Base-by-base conservation (phyloP, 1,140 invertebrate species). In the Paraescarpia echinospica region DNA sequence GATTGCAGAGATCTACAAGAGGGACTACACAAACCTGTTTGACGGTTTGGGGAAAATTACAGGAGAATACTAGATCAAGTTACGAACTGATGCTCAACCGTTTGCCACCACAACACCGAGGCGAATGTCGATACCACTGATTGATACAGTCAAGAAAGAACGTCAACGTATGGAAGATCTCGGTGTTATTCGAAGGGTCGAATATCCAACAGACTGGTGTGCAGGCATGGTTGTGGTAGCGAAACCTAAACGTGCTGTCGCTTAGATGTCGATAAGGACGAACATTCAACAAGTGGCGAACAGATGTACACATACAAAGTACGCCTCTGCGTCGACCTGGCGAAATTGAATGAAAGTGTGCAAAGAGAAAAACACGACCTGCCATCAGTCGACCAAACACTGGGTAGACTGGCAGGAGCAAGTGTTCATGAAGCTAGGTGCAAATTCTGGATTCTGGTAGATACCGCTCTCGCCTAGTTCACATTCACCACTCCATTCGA, bases 361-460 rank as follows among this genome's bases (percentile, higher is more conserved):
- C 51, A 88, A 41, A 34, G 93, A 90, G 93, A 94, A 91, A 90
- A 94, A 35, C 93, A 92, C 90, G 91, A 48, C 33, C n/a, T 95
- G 22, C 94, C 93, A 27, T 93, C 92, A 18, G 41, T 94, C 34
- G 94, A 94, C 91, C 94, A 94, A 51, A 91, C 95, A 18, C 88
- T 95, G 18, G 94, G 93, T 18, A 92, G 92, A 92, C 89, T 95
- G 31, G 91, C 59, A 6, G 92, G 94, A 14, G 94, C 94, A 6
- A 94, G 34, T 95, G 4, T 94, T 95, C 90, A 93, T 88, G n/a
- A 94, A 93, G 90, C 33, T 94, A 8, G 93, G 94, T 35, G 88
- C 93, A 12, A 93, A 93, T 89, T 92, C 94, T 33, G 94, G 93
- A 27, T 95, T 92, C 89, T 94, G 93, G 92, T 93, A 95, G 33